phyloP scores from a whole-genome alignment of 2,113 vertebrate species.

The Planiliza haematocheilus region DNA sequence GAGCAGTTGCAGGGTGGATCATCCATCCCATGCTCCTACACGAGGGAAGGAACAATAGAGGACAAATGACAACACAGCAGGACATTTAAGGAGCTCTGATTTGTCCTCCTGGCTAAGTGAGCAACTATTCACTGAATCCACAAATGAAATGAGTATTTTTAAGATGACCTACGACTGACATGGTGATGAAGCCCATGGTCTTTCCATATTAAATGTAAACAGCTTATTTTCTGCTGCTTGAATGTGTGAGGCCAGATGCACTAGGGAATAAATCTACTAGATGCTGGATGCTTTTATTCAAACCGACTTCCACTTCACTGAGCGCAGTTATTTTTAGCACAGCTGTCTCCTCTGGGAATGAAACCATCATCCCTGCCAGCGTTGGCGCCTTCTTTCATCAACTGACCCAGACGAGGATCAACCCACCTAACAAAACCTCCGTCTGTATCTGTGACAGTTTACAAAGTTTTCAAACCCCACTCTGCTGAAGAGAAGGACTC shows the following conservation, averaged over 20 bases:
- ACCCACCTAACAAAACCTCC: neutral
- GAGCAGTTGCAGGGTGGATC: conserved; percentile 95
- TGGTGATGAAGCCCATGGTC: no score
- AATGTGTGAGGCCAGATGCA: neutral
- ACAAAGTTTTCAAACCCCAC: neutral
- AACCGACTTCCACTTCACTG: conserved; percentile 42
- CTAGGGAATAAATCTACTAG: conserved; percentile 9
- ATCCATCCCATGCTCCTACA: conserved; percentile 90
- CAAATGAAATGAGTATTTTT: no score
- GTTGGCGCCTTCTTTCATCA: neutral
- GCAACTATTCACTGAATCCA: neutral
- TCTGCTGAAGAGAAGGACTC: neutral
- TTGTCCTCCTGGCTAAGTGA: neutral
- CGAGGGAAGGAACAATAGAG: neutral
- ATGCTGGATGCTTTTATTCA: conserved; percentile 16
- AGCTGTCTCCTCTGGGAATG: conserved; percentile 32
- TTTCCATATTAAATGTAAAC: no score
- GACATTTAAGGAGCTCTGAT: no score
- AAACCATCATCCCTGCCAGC: conserved; percentile 19
- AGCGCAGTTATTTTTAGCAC: conserved; percentile 55
- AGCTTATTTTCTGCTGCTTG: neutral
- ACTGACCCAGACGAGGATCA: conserved; percentile 8
- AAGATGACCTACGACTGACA: no score
- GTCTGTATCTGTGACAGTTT: neutral
- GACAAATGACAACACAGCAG: no score